phyloP scores from a whole-genome alignment of 2,888 invertebrate genomes.

The Drosophila borealis region DNA sequence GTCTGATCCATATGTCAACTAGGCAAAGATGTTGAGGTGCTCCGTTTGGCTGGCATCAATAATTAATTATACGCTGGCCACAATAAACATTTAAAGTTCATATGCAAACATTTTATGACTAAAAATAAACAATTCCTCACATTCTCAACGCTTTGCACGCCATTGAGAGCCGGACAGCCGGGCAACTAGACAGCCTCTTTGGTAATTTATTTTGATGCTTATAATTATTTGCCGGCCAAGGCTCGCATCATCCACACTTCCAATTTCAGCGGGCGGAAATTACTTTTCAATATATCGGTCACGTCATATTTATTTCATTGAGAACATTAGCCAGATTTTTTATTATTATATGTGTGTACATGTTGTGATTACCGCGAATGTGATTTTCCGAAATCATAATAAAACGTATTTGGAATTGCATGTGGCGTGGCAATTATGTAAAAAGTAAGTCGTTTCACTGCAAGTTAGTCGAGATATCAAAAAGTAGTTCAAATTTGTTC shows the following conservation, averaged over 20 bases:
- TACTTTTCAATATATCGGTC: conserved; percentile 67
- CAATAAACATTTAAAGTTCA: conserved; percentile 63
- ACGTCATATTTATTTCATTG: conserved; percentile 75
- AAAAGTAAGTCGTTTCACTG: conserved; percentile 24
- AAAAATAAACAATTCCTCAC: conserved; percentile 69
- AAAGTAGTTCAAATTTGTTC: conserved; percentile 56
- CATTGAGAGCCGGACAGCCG: conserved; percentile 8
- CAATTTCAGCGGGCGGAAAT: conserved; percentile 62
- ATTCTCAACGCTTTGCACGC: conserved; percentile 35
- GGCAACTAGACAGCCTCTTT: conserved; percentile 27
- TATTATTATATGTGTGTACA: conserved; percentile 19
- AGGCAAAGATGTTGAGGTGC: conserved; percentile 20
- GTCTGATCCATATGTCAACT: conserved; percentile 50
- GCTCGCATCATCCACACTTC: conserved; percentile 62
- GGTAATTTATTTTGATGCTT: conserved; percentile 66
- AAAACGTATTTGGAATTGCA: conserved; percentile 37
- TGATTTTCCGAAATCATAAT: conserved; percentile 33
- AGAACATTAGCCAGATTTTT: conserved; percentile 70
- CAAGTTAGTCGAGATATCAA: conserved; percentile 28
- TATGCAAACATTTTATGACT: conserved; percentile 70
- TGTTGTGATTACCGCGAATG: conserved; percentile 24
- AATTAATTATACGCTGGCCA: conserved; percentile 32
- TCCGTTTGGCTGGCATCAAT: conserved; percentile 17
- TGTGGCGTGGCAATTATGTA: conserved; percentile 35
- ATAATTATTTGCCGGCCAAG: conserved; percentile 48